These are phyloP conservation scores for Platyscapa corneri DNA, from an alignment of 1,140 invertebrate genomes.

Conservation along the genomic window DNA sequence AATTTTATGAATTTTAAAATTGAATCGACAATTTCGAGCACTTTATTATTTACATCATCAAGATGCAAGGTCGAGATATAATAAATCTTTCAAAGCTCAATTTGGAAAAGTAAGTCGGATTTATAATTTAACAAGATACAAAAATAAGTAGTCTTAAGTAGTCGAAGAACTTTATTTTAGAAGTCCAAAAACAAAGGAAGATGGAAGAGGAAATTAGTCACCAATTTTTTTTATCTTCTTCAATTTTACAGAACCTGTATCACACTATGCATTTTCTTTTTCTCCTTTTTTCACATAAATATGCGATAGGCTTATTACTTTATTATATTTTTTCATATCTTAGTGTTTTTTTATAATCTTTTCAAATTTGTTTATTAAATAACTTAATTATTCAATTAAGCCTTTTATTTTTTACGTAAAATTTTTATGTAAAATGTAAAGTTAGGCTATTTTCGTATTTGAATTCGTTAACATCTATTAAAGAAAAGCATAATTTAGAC, in stretches of 20 bases:
- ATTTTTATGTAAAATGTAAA: too few relatives aligned
- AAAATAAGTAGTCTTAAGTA: constrained; percentile 59
- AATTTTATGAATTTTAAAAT: constrained; percentile 39
- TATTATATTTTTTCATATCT: not conserved
- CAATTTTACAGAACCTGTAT: not conserved
- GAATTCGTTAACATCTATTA: too few relatives aligned
- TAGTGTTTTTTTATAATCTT: not conserved
- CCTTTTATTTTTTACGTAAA: constrained; percentile 6
- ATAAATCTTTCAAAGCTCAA: constrained; percentile 55
- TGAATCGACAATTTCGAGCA: constrained; percentile 51
- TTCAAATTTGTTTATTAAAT: not conserved
- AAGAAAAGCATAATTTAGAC: too few relatives aligned
- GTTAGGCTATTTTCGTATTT: too few relatives aligned
- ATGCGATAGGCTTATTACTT: not conserved
- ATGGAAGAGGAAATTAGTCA: constrained; percentile 61
- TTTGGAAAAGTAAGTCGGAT: constrained; percentile 52
- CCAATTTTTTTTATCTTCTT: too few relatives aligned
- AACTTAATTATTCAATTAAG: not conserved
- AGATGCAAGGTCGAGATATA: constrained; percentile 26
- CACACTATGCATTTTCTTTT: not conserved
- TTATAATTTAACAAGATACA: constrained; percentile 62
- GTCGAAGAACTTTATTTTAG: constrained; percentile 57
- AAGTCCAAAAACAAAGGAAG: constrained; percentile 52
- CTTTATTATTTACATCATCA: constrained; percentile 33
- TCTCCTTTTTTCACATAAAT: not conserved